These are phyloP conservation scores for Caenorhabditis afra DNA, from an alignment of 2,888 invertebrate species.

Conservation along the genomic window DNA sequence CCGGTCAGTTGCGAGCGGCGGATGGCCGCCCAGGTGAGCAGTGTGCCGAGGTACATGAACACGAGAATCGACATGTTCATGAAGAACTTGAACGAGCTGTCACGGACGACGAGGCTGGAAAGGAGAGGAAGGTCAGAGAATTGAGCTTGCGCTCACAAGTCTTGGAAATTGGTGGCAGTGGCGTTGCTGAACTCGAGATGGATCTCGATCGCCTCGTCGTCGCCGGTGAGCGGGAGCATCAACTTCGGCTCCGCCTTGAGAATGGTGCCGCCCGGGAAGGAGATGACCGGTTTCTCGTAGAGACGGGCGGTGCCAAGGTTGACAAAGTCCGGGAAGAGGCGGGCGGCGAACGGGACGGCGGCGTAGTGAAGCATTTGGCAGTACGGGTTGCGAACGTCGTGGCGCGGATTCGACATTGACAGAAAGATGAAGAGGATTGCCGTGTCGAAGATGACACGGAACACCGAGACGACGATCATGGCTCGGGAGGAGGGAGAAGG, in stretches of 20 bases:
- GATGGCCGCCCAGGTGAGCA: constrained; percentile 9
- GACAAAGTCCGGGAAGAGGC: constrained; percentile 5
- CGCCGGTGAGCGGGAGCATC: neutral
- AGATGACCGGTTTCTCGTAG: neutral
- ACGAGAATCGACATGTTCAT: constrained; percentile 3
- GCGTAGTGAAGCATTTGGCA: constrained; percentile 6
- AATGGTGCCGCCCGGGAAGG: neutral
- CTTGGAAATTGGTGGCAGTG: neutral
- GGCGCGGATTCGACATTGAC: constrained; percentile 8
- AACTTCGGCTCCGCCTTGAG: neutral
- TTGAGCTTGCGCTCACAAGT: neutral
- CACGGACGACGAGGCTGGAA: constrained; percentile 7
- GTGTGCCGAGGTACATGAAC: constrained; percentile 6
- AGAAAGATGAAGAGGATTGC: constrained; percentile 1
- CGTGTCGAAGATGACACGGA: constrained; percentile 4
- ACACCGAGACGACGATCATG: constrained; percentile 4
- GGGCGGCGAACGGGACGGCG: constrained; percentile 8
- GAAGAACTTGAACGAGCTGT: constrained; percentile 10
- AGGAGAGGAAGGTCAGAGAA: neutral
- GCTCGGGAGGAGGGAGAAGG: neutral
- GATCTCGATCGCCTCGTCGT: neutral
- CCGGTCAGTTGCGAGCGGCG: neutral
- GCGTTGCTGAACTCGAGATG: neutral
- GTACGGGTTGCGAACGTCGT: constrained; percentile 5
- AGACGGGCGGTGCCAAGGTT: neutral